phyloP scores from a whole-genome alignment of 1,140 invertebrate species.

The Caenorhabditis briggsae region DNA sequence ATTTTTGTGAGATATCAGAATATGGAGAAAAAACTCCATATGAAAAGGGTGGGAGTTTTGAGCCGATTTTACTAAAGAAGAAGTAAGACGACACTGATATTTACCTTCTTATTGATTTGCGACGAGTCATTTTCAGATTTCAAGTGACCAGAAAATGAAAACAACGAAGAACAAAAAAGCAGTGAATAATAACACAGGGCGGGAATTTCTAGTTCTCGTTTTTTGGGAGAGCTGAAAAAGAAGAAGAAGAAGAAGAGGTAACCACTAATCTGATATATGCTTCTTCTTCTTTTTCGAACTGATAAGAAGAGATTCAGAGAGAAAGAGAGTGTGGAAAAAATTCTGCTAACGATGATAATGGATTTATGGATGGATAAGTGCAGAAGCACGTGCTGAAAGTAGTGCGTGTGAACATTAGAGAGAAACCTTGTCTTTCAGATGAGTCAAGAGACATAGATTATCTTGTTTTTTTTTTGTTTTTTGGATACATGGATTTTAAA shows the following conservation, averaged over 20 bases:
- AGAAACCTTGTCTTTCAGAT: neutral
- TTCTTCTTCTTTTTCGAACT: neutral
- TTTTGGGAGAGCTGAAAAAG: neutral
- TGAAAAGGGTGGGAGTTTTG: neutral
- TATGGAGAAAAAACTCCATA: too few species aligned
- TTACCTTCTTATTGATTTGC: conserved; percentile 34
- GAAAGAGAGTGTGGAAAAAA: neutral
- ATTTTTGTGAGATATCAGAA: too few species aligned
- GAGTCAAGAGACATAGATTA: neutral
- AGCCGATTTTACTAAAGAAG: neutral
- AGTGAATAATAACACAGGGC: too few species aligned
- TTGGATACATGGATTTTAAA: too few species aligned
- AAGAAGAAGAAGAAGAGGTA: neutral
- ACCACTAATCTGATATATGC: conserved; percentile 27
- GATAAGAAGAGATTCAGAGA: conserved; percentile 14
- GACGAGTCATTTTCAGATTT: conserved; percentile 1
- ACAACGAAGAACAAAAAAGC: neutral
- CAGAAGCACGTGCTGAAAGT: neutral
- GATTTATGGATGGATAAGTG: neutral
- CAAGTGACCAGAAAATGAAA: neutral
- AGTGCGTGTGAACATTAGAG: neutral
- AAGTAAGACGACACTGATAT: neutral
- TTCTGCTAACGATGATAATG: neutral
- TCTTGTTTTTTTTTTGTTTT: too few species aligned
- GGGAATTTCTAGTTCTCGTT: neutral